Evolutionary conservation across 2,113 vertebrate species (phyloP).

Genomic region (Orientallactaga bullata): DNA sequence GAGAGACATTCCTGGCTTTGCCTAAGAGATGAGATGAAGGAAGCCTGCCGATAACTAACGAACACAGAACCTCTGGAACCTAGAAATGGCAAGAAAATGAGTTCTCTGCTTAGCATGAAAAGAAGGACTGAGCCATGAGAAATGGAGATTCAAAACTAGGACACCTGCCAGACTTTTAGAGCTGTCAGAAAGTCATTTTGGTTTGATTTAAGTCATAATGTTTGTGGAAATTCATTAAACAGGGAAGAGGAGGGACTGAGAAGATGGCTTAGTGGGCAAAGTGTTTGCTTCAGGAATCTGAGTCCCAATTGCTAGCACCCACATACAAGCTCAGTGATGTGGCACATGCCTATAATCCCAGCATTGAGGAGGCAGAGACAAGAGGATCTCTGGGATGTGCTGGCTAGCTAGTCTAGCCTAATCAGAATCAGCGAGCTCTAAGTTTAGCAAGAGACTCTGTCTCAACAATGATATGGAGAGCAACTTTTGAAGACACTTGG

Average conservation of each 20-base stretch:
- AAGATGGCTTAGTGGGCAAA: too few species aligned
- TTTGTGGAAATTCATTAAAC: neutral
- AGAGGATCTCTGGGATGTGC: too few species aligned
- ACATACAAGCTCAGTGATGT: too few species aligned
- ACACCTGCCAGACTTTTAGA: neutral
- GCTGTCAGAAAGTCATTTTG: neutral
- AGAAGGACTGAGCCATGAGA: neutral
- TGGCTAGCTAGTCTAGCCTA: too few species aligned
- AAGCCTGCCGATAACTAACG: rapidly evolving
- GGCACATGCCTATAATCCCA: too few species aligned
- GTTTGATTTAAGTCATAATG: neutral
- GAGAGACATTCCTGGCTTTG: neutral
- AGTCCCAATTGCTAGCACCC: neutral
- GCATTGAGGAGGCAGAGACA: too few species aligned
- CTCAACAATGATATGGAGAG: too few species aligned
- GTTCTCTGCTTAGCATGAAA: neutral
- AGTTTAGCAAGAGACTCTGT: too few species aligned
- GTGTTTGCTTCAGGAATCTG: too few species aligned
- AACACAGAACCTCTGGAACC: neutral
- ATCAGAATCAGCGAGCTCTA: too few species aligned
- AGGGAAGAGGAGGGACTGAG: too few species aligned
- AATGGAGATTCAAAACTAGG: neutral
- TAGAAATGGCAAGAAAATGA: neutral
- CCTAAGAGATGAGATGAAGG: neutral
- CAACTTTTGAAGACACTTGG: too few species aligned